These are phyloP conservation scores for Melanotaenia parkinsoni DNA, from an alignment of 2,797 vertebrate genomes.

Conservation along the genomic window DNA sequence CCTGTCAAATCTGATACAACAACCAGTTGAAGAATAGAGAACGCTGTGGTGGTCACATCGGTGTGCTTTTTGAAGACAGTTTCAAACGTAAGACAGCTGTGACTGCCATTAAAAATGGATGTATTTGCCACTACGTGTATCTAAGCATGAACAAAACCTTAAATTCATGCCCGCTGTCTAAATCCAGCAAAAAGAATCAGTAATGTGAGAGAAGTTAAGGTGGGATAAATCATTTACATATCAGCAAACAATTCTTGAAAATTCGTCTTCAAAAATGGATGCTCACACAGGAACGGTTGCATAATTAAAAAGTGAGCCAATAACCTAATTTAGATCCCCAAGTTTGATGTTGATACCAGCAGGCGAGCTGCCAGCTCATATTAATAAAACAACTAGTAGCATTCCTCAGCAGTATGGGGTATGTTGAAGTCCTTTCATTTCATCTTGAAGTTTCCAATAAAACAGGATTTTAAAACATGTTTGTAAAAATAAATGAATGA, in stretches of 20 bases:
- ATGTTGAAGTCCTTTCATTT: neutral
- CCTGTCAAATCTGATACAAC: conserved; percentile 1
- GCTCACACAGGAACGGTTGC: conserved; percentile 8
- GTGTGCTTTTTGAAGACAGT: neutral
- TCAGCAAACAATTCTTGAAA: conserved; percentile 6
- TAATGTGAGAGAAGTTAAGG: neutral
- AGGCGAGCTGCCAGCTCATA: conserved; percentile 9
- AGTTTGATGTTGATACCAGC: conserved; percentile 2
- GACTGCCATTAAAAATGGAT: neutral
- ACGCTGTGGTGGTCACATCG: neutral
- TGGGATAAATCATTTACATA: neutral
- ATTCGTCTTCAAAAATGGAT: conserved; percentile 4
- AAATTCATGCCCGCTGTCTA: neutral
- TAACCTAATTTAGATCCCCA: neutral
- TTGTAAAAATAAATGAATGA: neutral
- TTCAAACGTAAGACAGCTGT: neutral
- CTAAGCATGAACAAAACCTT: neutral
- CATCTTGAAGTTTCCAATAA: neutral
- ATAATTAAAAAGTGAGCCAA: conserved; percentile 5
- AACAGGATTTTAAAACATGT: neutral
- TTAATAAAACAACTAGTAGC: conserved; percentile 11
- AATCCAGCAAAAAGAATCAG: neutral
- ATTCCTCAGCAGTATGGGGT: neutral
- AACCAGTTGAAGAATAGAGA: conserved; percentile 10
- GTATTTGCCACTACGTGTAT: neutral